Base-by-base conservation (phyloP, 2,888 invertebrate genomes). In the Macrosoma leucophasiata region DNA sequence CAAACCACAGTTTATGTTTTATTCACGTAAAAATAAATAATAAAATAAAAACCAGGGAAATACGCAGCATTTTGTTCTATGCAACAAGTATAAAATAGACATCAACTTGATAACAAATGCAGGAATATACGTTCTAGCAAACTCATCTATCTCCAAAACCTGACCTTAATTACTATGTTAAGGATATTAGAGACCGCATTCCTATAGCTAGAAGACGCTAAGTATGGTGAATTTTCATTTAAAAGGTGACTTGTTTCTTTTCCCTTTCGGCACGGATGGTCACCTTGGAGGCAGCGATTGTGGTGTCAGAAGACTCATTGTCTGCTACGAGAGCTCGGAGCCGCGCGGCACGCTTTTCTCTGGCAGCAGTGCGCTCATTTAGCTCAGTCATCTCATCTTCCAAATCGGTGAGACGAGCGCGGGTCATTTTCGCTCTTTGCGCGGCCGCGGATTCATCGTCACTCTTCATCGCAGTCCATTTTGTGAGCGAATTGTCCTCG, bases 381-480 rank as follows among this genome's bases (percentile, higher is more conserved):
- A 92, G 71, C 48, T 89, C 90, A 22, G 89, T 86, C 90, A 92
- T 91, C 67, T 93, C 93, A 29, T 88, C 88, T 56, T 93, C 92
- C 23, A 93, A 75, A 54, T 92, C 92, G 19, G 85, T 86, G 10
- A 93, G 74, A 27, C 92, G 87, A 6, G 90, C 90, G 43, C 90
- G 86, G 2, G 89, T 85, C 14, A 86, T 87, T 50, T 87, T 88
- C 1, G 91, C 92, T 28, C 93, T 70, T 25, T 85, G 78, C 11
- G 86, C 85, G 0, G 92, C 91, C 0, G 88, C 88, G 40, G 78
- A 85, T 39, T 82, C 79, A 1, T 79, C 76, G 2, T 52, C 63
- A 17, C 56, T 57, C 25, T 85, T 86, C 8, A 90, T 35, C n/a
- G 89, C 88, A 1, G 88, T 82, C 90, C 91, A 90, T 58, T 88